Evolutionary conservation across 2,888 invertebrate species (phyloP), one percentile per base, ranked within the genome.

Genomic region (Ephialtes manifestator): DNA sequence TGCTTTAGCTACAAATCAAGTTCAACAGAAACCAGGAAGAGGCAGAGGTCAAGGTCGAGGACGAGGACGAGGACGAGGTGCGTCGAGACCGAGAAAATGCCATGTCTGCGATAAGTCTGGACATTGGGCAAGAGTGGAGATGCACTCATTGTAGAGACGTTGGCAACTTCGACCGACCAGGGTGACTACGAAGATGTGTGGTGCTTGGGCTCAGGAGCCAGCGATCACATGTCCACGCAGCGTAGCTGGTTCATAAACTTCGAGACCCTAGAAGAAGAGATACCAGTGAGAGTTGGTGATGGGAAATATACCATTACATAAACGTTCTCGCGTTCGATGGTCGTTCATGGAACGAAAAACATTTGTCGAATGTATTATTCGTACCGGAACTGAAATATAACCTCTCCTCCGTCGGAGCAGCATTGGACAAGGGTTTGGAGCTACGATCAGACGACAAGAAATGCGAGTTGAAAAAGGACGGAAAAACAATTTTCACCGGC

Each of bases 201-300:
- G 80, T 58, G 63, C 11, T 10, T 86, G n/a, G 85, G 87, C 55
- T 88, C 87, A 3, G 88, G 85, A 10, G 87, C 88, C 2, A 87
- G 68, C 15, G 80, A 85, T 4, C 86, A 89, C 20, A 89, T 88
- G 87, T 81, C 77, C 1, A 55, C 55, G 43, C 77, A 65, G 46
- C 78, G 75, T 13, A 24, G 70, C 2, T 88, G 84, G 86, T 89
- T 87, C 18, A 13, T 48, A 1, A 79, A 77, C 0, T 75, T 79
- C n/a, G 55, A 68, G 31, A 8, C 15, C 18, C 71, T 84, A n/a
- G 35, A 67, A 11, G 15, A 60, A 1, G 43, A 68, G 0, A 18
- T 51, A 0, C 48, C 55, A 15, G 83, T 88, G 2, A 31, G 51
- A 24, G 63, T 87, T 18, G 87, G 85, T 1, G 72, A 87, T 18